Evolutionary conservation across 1,140 invertebrate species (phyloP), one percentile per base, ranked within the genome.

Genomic region (Coelopa frigida): DNA sequence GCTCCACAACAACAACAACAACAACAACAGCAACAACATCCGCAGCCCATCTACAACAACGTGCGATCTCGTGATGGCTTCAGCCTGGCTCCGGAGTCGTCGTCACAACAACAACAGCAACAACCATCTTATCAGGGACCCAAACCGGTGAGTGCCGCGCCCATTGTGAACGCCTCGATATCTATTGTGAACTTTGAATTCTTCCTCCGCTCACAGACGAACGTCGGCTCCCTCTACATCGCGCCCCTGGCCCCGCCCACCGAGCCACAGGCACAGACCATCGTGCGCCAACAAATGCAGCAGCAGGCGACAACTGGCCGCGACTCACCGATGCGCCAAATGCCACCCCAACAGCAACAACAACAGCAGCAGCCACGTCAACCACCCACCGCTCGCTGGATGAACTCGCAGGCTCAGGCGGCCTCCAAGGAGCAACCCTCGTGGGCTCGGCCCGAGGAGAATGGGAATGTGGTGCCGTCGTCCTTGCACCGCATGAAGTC

Each of bases 151-250:
- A 60, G 59, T 59, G n/a, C 11, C 17, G 3, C 18, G 11, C n/a
- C n/a, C n/a, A n/a, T n/a, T 33, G 18, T n/a, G n/a, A n/a, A n/a
- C n/a, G n/a, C n/a, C n/a, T n/a, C n/a, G n/a, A n/a, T n/a, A n/a
- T n/a, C n/a, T n/a, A n/a, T n/a, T n/a, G n/a, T 17, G 23, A 22
- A 27, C 22, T 36, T 14, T 29, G 15, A n/a, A n/a, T n/a, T 2
- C 22, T 15, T 22, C 31, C 2, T 36, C 11, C 7, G 20, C 11
- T 22, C 37, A 2, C 10, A 68, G 64, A 60, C 61, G 47, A 62
- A 68, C 41, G 57, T 68, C 26, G 65, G 65, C 21, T 65, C 65
- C 15, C 53, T 68, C 7, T 68, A 68, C 17, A 68, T 68, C 18
- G 61, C 65, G 40, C 65, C 65, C 11, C 33, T 67, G 48, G 57